phyloP scores from a whole-genome alignment of 2,797 vertebrate genomes.

The Phoeniculus purpureus region DNA sequence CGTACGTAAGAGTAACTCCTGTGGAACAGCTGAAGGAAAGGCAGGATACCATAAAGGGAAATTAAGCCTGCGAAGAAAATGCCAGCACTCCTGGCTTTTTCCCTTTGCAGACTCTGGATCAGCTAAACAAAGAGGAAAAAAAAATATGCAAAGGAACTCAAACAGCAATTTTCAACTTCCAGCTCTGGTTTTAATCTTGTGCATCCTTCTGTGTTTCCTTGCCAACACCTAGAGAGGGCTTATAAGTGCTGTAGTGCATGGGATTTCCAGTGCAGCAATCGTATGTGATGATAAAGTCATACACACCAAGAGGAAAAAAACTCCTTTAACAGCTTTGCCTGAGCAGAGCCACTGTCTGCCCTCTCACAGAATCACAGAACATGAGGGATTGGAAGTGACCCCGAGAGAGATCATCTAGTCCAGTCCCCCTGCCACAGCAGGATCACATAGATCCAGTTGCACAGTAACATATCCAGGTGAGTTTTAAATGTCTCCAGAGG shows the following conservation, averaged over 20 bases:
- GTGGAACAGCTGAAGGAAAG: conserved; percentile 46
- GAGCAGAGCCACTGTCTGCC: neutral
- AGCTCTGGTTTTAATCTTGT: conserved; percentile 28
- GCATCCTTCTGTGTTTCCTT: conserved; percentile 24
- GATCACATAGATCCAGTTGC: too few relatives aligned
- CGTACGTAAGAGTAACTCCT: conserved; percentile 3
- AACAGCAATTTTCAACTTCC: neutral
- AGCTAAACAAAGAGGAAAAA: neutral
- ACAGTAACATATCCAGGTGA: too few relatives aligned
- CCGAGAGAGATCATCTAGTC: too few relatives aligned
- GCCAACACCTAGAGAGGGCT: conserved; percentile 34
- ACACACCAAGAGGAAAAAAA: neutral
- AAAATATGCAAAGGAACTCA: neutral
- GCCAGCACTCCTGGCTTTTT: neutral
- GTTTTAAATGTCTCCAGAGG: too few relatives aligned
- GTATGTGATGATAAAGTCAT: accelerated
- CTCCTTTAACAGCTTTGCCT: neutral
- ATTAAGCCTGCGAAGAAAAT: neutral
- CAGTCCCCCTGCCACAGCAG: too few relatives aligned
- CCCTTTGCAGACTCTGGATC: neutral
- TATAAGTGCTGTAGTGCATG: neutral
- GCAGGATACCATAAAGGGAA: conserved; percentile 34
- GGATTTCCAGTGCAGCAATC: neutral
- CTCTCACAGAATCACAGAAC: accelerated
- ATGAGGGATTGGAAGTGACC: too few relatives aligned